Percentiles rank a stretch among this genome's conserved stretches.
Conservation (phyloP, 2,888 invertebrate species). For the Sarcophaga caerulescens region DNA sequence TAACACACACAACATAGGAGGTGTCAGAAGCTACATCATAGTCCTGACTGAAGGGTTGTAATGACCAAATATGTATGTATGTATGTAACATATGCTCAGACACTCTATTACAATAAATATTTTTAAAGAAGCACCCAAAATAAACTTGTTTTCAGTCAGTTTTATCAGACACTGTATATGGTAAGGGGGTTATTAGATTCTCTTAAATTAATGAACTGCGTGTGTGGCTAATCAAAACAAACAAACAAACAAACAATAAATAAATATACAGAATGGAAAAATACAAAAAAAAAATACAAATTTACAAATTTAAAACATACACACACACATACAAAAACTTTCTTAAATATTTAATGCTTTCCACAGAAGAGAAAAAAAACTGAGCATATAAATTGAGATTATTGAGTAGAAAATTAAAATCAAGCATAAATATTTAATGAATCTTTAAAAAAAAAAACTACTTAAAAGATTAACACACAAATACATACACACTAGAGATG, state of each 20-base stretch:
- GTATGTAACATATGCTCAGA: no score
- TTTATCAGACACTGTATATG: background rate
- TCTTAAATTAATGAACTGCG: slow-evolving; percentile 45
- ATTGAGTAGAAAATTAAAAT: slow-evolving; percentile 62
- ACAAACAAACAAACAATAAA: background rate
- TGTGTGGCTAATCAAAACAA: slow-evolving; percentile 67
- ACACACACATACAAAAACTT: background rate
- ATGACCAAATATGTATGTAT: no score
- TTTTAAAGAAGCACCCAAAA: no score
- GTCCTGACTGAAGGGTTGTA: no score
- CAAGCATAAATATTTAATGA: slow-evolving; percentile 64
- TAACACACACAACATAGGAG: no score
- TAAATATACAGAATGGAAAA: background rate
- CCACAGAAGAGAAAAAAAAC: background rate
- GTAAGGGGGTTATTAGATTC: background rate
- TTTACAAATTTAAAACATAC: slow-evolving; percentile 49
- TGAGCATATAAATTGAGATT: background rate
- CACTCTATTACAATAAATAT: no score
- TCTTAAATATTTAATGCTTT: background rate
- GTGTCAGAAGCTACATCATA: no score
- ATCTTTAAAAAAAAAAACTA: background rate
- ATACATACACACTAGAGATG: no score
- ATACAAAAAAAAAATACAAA: slow-evolving; percentile 51
- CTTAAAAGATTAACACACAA: background rate
- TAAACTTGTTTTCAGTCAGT: background rate